phyloP scores from a whole-genome alignment of 2,113 vertebrate genomes.

The Eublepharis macularius region DNA sequence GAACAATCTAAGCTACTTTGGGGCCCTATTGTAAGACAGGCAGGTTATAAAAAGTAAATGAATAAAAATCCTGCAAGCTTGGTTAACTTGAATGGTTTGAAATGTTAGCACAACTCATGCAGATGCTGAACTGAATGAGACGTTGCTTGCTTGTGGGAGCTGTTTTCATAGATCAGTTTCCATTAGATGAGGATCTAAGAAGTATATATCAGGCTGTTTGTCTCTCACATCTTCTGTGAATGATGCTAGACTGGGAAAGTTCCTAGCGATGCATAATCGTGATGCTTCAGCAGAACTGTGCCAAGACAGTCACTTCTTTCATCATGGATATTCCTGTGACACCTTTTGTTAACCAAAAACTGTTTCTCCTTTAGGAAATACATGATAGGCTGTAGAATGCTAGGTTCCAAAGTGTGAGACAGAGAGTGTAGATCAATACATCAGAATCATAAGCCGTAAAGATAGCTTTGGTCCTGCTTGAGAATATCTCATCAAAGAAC shows the following conservation, averaged over 20 bases:
- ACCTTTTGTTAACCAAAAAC: neutral
- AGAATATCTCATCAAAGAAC: neutral
- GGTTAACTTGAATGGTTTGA: neutral
- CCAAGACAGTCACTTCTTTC: neutral
- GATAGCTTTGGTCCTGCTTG: neutral
- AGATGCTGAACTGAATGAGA: neutral
- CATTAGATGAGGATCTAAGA: neutral
- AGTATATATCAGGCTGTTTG: neutral
- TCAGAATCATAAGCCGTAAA: neutral
- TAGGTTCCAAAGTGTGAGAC: neutral
- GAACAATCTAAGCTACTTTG: too few species aligned
- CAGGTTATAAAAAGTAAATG: too few species aligned
- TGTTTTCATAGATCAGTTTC: neutral
- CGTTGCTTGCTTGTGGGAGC: neutral
- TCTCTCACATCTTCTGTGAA: neutral
- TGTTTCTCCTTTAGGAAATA: neutral
- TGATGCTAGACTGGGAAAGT: slow-evolving; percentile 1
- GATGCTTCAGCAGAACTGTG: neutral
- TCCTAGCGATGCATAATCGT: neutral
- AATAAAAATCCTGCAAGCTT: neutral
- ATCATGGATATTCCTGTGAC: neutral
- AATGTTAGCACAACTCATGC: neutral
- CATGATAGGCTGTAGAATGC: neutral
- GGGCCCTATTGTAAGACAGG: too few species aligned
- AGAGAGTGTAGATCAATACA: neutral